Percentiles rank a stretch among this genome's conserved stretches.
Conservation (phyloP, 1,140 invertebrate genomes). For the Lasaia peninsularis region DNA sequence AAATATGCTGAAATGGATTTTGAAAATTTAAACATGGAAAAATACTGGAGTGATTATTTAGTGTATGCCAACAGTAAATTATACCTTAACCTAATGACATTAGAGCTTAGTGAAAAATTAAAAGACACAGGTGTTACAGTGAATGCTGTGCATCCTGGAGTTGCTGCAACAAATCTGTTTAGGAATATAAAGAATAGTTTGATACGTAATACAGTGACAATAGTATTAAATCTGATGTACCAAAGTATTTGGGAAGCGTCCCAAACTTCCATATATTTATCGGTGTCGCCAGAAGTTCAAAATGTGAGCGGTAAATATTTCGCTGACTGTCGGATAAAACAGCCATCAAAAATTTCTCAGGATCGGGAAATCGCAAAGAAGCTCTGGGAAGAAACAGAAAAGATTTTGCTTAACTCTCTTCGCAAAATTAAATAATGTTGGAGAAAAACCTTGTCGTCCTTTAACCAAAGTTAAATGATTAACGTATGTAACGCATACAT, state of each 20-base stretch:
- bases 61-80: conserved; percentile 92
- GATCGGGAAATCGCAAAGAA: conserved; percentile 59
- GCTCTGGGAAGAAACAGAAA: conserved; percentile 70
- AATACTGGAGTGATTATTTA: conserved; percentile 80
- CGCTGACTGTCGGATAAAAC: conserved; percentile 72
- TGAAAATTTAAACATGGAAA: conserved; percentile 86
- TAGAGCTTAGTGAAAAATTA: conserved; percentile 87
- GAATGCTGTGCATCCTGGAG: conserved; percentile 93
- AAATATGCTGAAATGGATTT: conserved; percentile 88
- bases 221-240: conserved; percentile 52
- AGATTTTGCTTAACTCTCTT: conserved; percentile 54
- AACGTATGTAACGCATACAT: too few species aligned
- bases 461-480: too few species aligned
- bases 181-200: conserved; percentile 82
- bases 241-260: conserved; percentile 78
- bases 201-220: conserved; percentile 39
- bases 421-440: background rate
- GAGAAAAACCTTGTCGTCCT: too few species aligned
- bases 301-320: conserved; percentile 79
- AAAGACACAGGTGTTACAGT: conserved; percentile 88
- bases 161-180: conserved; percentile 89
- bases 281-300: conserved; percentile 76
- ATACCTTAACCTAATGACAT: conserved; percentile 90
- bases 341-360: conserved; percentile 55
- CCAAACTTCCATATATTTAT: conserved; percentile 79